These are phyloP conservation scores for Pocillopora grandis DNA, from an alignment of 92 coral and sea anemone species.

Conservation along the genomic window DNA sequence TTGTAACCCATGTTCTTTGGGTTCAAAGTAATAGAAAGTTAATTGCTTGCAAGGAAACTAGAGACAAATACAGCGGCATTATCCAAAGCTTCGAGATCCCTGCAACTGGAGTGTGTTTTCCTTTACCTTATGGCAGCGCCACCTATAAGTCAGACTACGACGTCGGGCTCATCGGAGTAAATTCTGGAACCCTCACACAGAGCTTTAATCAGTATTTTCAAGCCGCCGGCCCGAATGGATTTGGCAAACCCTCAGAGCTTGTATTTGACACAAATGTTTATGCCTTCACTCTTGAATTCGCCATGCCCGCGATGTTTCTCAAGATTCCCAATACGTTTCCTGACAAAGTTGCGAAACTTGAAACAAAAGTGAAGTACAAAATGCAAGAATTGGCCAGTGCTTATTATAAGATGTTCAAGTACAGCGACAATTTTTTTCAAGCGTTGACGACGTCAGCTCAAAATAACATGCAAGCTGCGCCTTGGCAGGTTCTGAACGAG, in stretches of 20 bases:
- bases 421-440: conserved; percentile 45
- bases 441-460: conserved; percentile 8
- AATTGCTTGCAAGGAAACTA: conserved; percentile 44
- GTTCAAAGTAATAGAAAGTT: conserved; percentile 34
- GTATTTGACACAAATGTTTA: conserved; percentile 77
- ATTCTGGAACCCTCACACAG: conserved; percentile 53
- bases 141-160: conserved; percentile 22
- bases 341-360: conserved; percentile 14
- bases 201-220: conserved; percentile 63
- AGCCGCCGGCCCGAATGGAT: conserved; percentile 28
- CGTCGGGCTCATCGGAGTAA: conserved; percentile 70
- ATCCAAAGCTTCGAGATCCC: conserved; percentile 40
- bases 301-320: conserved; percentile 55
- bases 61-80: neutral
- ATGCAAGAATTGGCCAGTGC: conserved; percentile 69
- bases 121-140: conserved; percentile 62
- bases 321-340: conserved; percentile 52
- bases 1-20: conserved; percentile 59
- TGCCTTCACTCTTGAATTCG: conserved; percentile 71
- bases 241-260: conserved; percentile 62
- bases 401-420: conserved; percentile 20
- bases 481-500: neutral
- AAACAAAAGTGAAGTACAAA: conserved; percentile 18
- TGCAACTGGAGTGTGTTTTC: conserved; percentile 49
- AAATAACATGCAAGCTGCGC: neutral